Evolutionary conservation across 2,888 invertebrate species (phyloP), one percentile per base, ranked within the genome.

Genomic region (Antheraea assamensis): DNA sequence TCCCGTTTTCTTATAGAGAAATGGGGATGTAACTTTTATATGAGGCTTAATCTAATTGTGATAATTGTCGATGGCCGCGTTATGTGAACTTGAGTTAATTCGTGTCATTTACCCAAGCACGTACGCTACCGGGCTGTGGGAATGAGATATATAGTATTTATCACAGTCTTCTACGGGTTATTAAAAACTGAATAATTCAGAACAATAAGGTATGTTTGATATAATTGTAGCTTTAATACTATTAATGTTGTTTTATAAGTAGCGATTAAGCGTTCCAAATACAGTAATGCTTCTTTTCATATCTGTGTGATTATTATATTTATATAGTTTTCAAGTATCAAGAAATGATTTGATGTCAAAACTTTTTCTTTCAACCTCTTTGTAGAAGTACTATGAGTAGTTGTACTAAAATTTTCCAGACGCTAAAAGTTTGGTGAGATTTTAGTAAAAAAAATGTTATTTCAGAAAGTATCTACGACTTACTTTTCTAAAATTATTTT

Each of bases 1-100:
- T 64, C 30, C 17, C 19, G 61, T 64, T 64, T 17, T 64, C 75
- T 72, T 68, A 49, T 30, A 17, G 13, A 49, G 13, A n/a, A 17
- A 64, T 17, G 97, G 97, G 96, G 97, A 66, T 35, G 30, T 19
- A 68, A 68, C 61, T 64, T 64, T 17, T 68, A n/a, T 68, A 68
- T 10, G 35, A 68, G n/a, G 73, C 72, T 74, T 71, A 66, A 77
- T 74, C 74, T 71, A 81, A 81, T 83, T 79, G 76, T 76, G 74
- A 72, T 75, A 72, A 75, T 76, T 76, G 82, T 77, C 79, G 78
- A 78, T 75, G 77, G 80, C 80, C 76, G 80, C 79, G 81, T 84
- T 86, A 84, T 81, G 84, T 81, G 82, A 84, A 83, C 82, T 81
- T 83, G 82, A 83, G 85, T 83, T 83, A 84, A 85, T 85, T 83